Conservation (phyloP, 2,113 vertebrate genomes). For the Nycticebus coucang region DNA sequence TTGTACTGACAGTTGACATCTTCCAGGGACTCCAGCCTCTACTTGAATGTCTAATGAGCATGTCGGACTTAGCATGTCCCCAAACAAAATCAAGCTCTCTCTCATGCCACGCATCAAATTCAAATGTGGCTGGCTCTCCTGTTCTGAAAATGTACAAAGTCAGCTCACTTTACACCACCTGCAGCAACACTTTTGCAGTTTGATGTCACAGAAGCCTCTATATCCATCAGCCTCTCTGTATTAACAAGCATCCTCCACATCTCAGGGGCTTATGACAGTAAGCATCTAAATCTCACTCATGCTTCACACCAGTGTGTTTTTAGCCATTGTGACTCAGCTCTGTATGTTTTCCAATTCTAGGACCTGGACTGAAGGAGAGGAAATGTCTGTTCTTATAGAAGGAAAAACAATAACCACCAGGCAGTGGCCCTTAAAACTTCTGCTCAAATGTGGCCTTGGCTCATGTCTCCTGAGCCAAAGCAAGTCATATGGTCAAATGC, state of each 20-base stretch:
- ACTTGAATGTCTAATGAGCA: not conserved
- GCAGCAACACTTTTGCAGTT: not conserved
- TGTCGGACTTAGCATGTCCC: not conserved
- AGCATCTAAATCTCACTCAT: not conserved
- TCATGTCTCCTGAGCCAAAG: not conserved
- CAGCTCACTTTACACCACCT: not conserved
- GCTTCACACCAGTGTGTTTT: not conserved
- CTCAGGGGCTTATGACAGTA: not conserved
- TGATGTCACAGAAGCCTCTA: fast-evolving
- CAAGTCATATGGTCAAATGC: not conserved
- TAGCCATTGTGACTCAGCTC: too few species aligned
- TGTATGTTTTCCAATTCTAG: not conserved
- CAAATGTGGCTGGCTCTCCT: not conserved
- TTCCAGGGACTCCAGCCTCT: not conserved
- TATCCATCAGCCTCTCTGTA: not conserved
- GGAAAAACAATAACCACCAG: not conserved
- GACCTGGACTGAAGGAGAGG: not conserved
- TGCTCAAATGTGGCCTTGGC: not conserved
- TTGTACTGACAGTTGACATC: not conserved
- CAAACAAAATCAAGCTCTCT: not conserved
- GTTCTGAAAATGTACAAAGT: not conserved
- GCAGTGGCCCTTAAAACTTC: not conserved
- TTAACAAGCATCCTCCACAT: not conserved
- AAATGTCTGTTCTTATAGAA: not conserved
- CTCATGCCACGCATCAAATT: not conserved